Percentiles rank a stretch among this genome's conserved stretches.
These are phyloP conservation scores for Cichlasoma orientale DNA, from an alignment of 2,797 vertebrate genomes.

Conservation along the genomic window DNA sequence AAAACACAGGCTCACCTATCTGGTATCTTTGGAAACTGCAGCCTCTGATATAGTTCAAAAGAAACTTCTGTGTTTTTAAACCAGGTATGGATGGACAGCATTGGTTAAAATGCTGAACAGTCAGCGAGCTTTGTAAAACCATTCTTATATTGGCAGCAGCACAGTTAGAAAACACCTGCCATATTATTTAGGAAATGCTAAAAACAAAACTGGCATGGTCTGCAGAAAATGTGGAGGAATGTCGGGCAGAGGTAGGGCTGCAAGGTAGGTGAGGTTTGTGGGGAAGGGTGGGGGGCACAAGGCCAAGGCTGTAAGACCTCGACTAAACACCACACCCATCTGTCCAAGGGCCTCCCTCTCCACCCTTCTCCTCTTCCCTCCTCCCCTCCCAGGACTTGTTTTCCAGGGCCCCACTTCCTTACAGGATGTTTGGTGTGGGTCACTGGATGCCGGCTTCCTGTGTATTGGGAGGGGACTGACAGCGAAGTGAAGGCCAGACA, in stretches of 20 bases:
- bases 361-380: conserved; percentile 44
- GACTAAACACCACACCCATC: conserved; percentile 64
- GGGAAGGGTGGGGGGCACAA: conserved; percentile 10
- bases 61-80: background rate
- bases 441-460: conserved; percentile 86
- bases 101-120: too few relatives aligned
- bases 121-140: too few relatives aligned
- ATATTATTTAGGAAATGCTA: background rate
- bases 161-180: conserved; percentile 40
- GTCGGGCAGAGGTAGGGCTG: conserved; percentile 58
- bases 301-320: conserved; percentile 73
- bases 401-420: conserved; percentile 82
- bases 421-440: conserved; percentile 86
- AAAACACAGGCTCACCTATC: fast-evolving
- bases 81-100: background rate
- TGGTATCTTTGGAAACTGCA: background rate
- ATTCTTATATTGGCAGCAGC: background rate
- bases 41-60: background rate
- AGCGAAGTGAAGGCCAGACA: conserved; percentile 83
- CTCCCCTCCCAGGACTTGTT: conserved; percentile 74
- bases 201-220: conserved; percentile 20
- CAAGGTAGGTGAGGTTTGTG: conserved; percentile 43
- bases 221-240: conserved; percentile 47
- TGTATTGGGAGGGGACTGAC: conserved; percentile 82
- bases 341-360: conserved; percentile 55